Evolutionary conservation across 1,140 invertebrate species (phyloP), one percentile per base, ranked within the genome.

Genomic region (Gonatopus flavifemur): DNA sequence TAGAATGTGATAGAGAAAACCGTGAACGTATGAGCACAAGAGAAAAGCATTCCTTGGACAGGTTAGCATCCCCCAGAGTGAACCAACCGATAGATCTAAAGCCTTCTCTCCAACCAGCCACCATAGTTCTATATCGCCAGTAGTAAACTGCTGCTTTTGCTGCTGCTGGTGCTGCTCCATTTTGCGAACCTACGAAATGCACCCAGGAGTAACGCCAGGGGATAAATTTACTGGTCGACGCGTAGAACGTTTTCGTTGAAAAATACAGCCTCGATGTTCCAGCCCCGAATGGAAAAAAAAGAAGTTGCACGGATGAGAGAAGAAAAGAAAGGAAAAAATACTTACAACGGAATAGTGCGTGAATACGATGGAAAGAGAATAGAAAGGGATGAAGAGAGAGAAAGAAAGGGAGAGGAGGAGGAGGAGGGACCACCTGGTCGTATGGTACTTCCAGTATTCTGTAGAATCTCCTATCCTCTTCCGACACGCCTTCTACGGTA

Each of bases 171-270:
- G 35, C 39, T 36, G 51, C 49, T 52, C 49, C 33, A 37, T 59
- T 61, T 49, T 52, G 38, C 46, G 36, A 49, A 44, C 53, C n/a
- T 67, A 60, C 68, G 64, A 70, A 72, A 72, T 68, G 62, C 63
- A 70, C 67, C 61, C 58, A 52, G 35, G 59, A 64, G 64, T 66
- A 66, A 61, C 58, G 51, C 55, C 47, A 57, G 56, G 55, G 61
- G 62, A 64, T 68, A 69, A 72, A 72, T 72, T 70, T 68, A 67
- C 66, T 57, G 55, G 57, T 41, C 49, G 59, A 49, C 37, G 46
- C 20, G 39, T 49, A 46, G 53, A 58, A 65, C 57, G 44, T 40
- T 54, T 33, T 21, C 39, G 21, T 38, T 56, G 49, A 31, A 55
- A 55, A 47, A 48, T 58, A 55, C 55, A 45, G 25, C 39, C 56